Percentiles rank a stretch among this genome's conserved stretches.
Evolutionary conservation across 2,797 vertebrate species (phyloP).

Genomic region (Tauraco hartlaubi): DNA sequence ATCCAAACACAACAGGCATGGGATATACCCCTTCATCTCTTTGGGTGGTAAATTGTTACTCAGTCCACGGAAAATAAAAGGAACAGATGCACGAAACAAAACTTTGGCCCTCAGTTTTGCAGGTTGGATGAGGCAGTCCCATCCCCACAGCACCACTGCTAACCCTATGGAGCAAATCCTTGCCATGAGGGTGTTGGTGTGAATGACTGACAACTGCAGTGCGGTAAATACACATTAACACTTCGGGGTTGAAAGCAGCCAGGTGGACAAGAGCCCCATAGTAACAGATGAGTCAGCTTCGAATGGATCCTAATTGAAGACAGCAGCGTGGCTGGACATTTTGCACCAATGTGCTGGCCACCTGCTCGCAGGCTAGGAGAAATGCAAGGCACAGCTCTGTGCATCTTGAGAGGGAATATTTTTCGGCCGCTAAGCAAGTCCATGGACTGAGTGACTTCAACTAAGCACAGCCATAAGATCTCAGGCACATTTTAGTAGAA

Average conservation of each 20-base stretch:
- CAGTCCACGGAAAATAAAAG: constrained; percentile 63
- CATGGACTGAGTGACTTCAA: constrained; percentile 4
- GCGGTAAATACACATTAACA: constrained; percentile 36
- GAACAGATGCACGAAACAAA: constrained; percentile 62
- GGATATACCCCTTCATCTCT: constrained; percentile 74
- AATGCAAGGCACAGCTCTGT: neutral
- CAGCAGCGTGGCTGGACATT: constrained; percentile 32
- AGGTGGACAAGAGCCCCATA: constrained; percentile 54
- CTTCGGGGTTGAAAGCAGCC: neutral
- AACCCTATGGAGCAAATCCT: neutral
- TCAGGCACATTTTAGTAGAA: constrained; percentile 37
- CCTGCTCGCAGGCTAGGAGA: constrained; percentile 33
- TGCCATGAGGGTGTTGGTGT: neutral
- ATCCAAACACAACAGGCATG: constrained; percentile 62
- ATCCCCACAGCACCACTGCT: neutral
- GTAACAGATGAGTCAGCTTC: constrained; percentile 17
- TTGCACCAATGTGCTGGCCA: constrained; percentile 67
- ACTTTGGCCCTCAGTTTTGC: neutral
- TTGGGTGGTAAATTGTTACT: constrained; percentile 76
- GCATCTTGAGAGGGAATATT: constrained; percentile 12
- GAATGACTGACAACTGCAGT: neutral
- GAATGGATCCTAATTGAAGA: constrained; percentile 46
- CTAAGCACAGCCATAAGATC: neutral
- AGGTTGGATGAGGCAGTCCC: constrained; percentile 41
- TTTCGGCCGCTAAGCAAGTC: constrained; percentile 18